Evolutionary conservation across 2,797 vertebrate genomes (phyloP), one percentile per base, ranked within the genome.

Genomic region (Epinephelus coioides): DNA sequence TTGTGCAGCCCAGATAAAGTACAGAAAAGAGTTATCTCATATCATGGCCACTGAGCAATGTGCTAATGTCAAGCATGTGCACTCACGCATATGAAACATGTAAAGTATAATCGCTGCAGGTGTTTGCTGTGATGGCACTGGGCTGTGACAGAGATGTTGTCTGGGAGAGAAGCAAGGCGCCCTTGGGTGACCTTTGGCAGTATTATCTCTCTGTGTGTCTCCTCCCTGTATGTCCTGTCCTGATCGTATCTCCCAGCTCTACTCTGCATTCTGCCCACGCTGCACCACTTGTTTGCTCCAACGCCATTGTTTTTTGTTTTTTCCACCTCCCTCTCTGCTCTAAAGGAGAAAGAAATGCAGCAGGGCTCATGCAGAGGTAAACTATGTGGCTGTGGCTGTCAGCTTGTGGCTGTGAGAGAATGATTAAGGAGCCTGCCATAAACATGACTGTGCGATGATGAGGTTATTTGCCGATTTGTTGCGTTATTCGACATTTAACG

Each of bases 391-490:
- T 70, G 73, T 38, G 63, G n/a, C 83, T 76, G 81, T 87, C 88
- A 77, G 70, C 54, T 77, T 21, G 66, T 61, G 77, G 17, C 43
- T 71, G 46, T 55, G 66, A 77, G 77, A 47, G 44, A 14, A 51
- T 78, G 81, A 92, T 91, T 69, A 83, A 88, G 64, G 64, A 78
- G 49, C 3, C 73, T 71, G 79, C 65, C 68, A 56, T 67, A 63
- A 76, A 78, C 77, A 78, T 57, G 78, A 76, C 78, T 64, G 76
- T 30, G 50, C 61, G 69, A 89, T 89, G 86, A 91, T 91, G 83
- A 85, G 81, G 76, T 85, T 82, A 86, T 91, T 88, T 83, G 56
- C 57, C 6, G 63, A 81, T 83, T 86, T 86, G 87, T 87, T 87
- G 79, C 83, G 75, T 89, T 84, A 69, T 80, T 80, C 5, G 14